phyloP scores from a whole-genome alignment of 2,888 invertebrate species.

The Mythimna impura region DNA sequence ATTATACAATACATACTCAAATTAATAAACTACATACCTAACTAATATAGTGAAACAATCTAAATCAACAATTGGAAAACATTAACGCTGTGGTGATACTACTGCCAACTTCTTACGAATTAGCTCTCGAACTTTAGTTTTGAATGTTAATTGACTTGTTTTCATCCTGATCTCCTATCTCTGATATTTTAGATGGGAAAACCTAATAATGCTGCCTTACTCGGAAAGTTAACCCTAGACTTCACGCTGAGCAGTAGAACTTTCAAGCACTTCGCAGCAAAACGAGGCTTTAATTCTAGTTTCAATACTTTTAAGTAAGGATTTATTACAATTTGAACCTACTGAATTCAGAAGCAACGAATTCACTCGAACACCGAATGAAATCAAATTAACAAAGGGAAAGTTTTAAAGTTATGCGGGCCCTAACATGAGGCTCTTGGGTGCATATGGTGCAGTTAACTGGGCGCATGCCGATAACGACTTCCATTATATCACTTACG shows the following conservation, averaged over 20 bases:
- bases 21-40: too few species aligned
- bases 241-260: not conserved
- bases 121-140: too few species aligned
- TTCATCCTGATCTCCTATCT: too few species aligned
- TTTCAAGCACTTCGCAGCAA: not conserved
- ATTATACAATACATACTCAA: too few species aligned
- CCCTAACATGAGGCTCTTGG: constrained; percentile 52
- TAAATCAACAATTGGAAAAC: too few species aligned
- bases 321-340: not conserved
- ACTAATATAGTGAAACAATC: too few species aligned
- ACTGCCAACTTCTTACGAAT: too few species aligned
- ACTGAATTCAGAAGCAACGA: constrained; percentile 20
- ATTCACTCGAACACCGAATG: constrained; percentile 23
- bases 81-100: too few species aligned
- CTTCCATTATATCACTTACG: constrained; percentile 59
- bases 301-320: too few species aligned
- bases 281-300: not conserved
- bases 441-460: constrained; percentile 63
- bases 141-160: too few species aligned
- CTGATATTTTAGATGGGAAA: too few species aligned
- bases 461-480: constrained; percentile 61
- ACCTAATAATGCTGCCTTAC: too few species aligned
- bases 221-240: not conserved
- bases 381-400: constrained; percentile 45
- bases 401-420: constrained; percentile 57